Evolutionary conservation across 2,888 invertebrate genomes (phyloP).

Genomic region (Hylaea fasciaria): DNA sequence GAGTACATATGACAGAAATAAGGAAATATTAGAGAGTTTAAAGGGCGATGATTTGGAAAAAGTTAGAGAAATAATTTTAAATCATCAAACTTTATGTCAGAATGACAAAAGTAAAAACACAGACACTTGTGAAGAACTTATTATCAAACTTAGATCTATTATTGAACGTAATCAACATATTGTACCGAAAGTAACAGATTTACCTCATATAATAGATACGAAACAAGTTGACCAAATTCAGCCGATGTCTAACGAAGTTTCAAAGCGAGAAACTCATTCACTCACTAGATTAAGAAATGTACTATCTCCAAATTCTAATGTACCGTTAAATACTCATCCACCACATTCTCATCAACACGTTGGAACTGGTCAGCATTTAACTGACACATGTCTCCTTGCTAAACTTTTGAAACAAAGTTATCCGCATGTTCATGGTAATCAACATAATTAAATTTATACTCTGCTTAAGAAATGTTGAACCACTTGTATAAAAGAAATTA

Average conservation of each 20-base stretch:
- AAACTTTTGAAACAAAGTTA: slow-evolving; percentile 63
- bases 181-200: slow-evolving; percentile 29
- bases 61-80: slow-evolving; percentile 65
- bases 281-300: slow-evolving; percentile 38
- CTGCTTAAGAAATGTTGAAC: background rate
- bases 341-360: slow-evolving; percentile 42
- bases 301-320: slow-evolving; percentile 40
- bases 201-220: slow-evolving; percentile 26
- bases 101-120: slow-evolving; percentile 58
- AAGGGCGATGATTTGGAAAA: slow-evolving; percentile 57
- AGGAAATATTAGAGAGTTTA: slow-evolving; percentile 44
- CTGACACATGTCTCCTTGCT: slow-evolving; percentile 64
- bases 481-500: background rate
- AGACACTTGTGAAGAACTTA: slow-evolving; percentile 65
- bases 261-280: slow-evolving; percentile 56
- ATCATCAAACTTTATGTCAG: slow-evolving; percentile 65
- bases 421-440: slow-evolving; percentile 58
- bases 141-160: slow-evolving; percentile 60
- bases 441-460: background rate
- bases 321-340: slow-evolving; percentile 40
- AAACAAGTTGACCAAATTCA: slow-evolving; percentile 17
- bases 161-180: slow-evolving; percentile 18
- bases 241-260: slow-evolving; percentile 44
- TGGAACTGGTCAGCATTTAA: slow-evolving; percentile 43
- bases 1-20: slow-evolving; percentile 21